phyloP scores from a whole-genome alignment of 1,140 invertebrate genomes.

The Aphis craccivora region DNA sequence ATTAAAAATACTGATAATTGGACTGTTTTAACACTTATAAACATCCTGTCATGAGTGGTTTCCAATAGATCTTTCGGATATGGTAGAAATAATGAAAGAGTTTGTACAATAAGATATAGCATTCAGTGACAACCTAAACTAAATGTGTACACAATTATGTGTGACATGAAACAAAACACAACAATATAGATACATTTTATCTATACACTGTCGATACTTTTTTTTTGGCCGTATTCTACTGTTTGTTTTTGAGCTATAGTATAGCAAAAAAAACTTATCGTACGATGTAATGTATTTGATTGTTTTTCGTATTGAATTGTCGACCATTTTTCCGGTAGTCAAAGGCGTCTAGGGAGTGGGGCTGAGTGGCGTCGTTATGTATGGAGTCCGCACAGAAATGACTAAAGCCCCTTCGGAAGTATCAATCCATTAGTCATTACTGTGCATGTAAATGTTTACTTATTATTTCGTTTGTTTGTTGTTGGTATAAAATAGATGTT shows the following conservation, averaged over 20 bases:
- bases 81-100: background rate
- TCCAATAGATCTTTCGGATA: background rate
- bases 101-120: too few species aligned
- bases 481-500: background rate
- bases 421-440: conserved; percentile 13
- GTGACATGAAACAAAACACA: background rate
- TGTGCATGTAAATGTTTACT: background rate
- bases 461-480: background rate
- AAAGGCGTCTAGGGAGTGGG: background rate
- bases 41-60: background rate
- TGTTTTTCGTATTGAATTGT: background rate
- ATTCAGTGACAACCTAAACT: background rate
- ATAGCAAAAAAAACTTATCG: background rate
- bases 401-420: background rate
- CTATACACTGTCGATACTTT: background rate
- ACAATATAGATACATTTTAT: background rate
- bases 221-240: background rate
- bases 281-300: background rate
- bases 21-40: background rate
- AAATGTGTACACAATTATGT: background rate
- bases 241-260: background rate
- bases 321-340: background rate
- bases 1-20: background rate
- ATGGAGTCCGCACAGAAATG: background rate
- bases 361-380: background rate